Evolutionary conservation across 92 coral and sea anemone species (phyloP).

Genomic region (Porites rus): DNA sequence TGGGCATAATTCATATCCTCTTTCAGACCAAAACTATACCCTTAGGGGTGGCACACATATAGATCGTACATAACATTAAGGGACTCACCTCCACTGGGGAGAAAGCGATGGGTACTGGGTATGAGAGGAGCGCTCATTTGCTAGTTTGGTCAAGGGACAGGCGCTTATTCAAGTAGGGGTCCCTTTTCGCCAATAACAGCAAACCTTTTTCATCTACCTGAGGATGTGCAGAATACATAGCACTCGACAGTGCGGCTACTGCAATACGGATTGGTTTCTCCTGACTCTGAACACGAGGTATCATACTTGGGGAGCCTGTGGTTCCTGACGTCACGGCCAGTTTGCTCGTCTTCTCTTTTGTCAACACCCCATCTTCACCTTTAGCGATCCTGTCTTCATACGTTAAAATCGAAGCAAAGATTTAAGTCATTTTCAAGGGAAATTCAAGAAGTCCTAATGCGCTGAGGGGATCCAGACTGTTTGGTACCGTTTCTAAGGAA

Average conservation of each 20-base stretch:
- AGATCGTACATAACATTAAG: no score
- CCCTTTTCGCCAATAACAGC: background rate
- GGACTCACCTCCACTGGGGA: no score
- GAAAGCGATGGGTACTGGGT: no score
- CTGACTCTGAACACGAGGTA: background rate
- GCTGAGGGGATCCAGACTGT: no score
- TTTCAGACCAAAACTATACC: no score
- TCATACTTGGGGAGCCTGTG: background rate
- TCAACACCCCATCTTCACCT: background rate
- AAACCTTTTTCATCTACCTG: background rate
- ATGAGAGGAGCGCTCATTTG: no score
- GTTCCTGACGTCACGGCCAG: background rate
- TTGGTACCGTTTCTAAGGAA: no score
- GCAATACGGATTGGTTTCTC: background rate
- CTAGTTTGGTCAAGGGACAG: no score
- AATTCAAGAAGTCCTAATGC: no score
- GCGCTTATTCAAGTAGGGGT: background rate
- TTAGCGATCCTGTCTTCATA: background rate
- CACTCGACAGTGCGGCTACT: background rate
- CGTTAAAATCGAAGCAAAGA: background rate
- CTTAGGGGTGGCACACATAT: no score
- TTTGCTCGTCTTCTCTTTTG: background rate
- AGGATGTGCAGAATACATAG: background rate
- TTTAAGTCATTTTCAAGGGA: no score
- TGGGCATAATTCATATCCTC: no score